These are phyloP conservation scores for Sipha maydis DNA, from an alignment of 2,888 invertebrate species.

Conservation along the genomic window DNA sequence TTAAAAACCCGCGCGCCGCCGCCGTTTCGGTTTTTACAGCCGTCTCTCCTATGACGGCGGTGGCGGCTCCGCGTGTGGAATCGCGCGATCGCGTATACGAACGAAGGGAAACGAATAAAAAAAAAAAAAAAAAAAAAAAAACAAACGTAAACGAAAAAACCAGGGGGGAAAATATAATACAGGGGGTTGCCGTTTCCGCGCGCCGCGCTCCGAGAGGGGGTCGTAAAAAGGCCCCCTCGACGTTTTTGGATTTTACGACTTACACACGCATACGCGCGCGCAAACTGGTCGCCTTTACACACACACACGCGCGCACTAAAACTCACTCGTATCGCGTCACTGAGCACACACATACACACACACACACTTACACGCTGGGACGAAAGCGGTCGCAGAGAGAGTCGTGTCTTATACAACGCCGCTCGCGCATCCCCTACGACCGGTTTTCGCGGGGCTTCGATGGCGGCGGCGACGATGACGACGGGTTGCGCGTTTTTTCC, in stretches of 20 bases:
- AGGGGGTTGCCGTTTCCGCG: constrained; percentile 44
- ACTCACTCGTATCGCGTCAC: constrained; percentile 13
- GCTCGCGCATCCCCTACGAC: constrained; percentile 1
- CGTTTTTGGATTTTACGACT: constrained; percentile 57
- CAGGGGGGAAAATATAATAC: constrained; percentile 4
- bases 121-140: constrained; percentile 7
- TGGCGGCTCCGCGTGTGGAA: background rate
- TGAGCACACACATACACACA: background rate
- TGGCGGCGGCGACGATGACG: constrained; percentile 19
- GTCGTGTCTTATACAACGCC: constrained; percentile 28
- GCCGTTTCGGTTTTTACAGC: constrained; percentile 46
- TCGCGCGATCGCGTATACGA: background rate
- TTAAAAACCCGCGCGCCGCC: constrained; percentile 49
- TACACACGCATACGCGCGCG: background rate
- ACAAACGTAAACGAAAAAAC: constrained; percentile 10
- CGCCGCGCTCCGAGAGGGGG: constrained; percentile 42
- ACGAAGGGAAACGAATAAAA: constrained; percentile 31
- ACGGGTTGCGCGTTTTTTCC: constrained; percentile 60
- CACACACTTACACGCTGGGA: background rate
- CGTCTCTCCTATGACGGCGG: constrained; percentile 48
- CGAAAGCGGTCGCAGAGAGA: constrained; percentile 16
- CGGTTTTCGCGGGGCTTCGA: background rate
- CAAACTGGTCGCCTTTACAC: background rate
- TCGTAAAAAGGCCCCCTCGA: constrained; percentile 62
- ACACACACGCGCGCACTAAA: background rate